Evolutionary conservation across 2,113 vertebrate species (phyloP), one percentile per base, ranked within the genome.

Genomic region (Scartelaos histophorus): DNA sequence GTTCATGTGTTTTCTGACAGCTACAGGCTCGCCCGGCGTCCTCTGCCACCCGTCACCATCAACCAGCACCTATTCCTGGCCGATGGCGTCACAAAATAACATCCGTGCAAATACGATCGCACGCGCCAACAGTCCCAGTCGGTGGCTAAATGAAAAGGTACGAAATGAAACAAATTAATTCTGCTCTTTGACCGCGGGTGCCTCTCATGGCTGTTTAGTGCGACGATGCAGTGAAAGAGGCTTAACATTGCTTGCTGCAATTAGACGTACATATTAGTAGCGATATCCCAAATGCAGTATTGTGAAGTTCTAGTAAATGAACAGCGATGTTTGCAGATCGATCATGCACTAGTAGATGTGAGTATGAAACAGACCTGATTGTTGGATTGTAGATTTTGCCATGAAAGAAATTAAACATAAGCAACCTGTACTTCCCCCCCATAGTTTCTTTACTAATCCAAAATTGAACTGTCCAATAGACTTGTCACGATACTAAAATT

Each of bases 151-250:
- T 75, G 85, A 87, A 91, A 90, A 85, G 84, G 83, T 87, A 87
- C 78, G 89, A 92, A 92, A 94, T 94, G 77, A 90, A 91, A 92
- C 84, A 82, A 92, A 94, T 93, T 60, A 91, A 90, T 86, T 88
- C 80, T 70, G 34, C 89, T 76, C 86, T 86, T 83, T 80, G 74
- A 87, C 82, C 82, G 76, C 68, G 60, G 58, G 72, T 47, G 75
- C 69, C 68, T 89, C 87, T 88, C 87, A 70, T 22, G 76, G 65
- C 38, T 54, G 72, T 53, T 88, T 61, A 66, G 47, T 66, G 66
- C 29, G 61, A 25, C 22, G 22, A 54, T 1, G 51, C 19, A n/a
- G n/a, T 10, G 51, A 19, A 21, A 54, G 51, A 54, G 12, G 46
- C 13, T 11, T 21, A 54, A 10, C 7, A 54, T 21, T n/a, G 19